A percentile compares a stretch with the other conserved stretches of the same genome.
phyloP scores from a whole-genome alignment of 2,113 vertebrate genomes.

The Cavia porcellus region DNA sequence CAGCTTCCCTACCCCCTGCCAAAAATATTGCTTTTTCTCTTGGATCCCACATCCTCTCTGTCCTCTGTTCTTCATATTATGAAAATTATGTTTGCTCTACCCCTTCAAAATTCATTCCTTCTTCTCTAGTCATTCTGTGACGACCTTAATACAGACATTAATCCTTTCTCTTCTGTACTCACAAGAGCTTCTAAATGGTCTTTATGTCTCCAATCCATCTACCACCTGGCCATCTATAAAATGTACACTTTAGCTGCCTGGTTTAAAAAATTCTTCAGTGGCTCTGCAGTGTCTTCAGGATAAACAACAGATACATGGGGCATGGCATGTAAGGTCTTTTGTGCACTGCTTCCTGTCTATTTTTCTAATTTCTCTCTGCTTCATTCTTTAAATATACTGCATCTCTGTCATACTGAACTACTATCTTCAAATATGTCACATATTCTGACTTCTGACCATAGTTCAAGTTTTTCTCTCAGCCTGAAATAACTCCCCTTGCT shows the following conservation, averaged over 20 bases:
- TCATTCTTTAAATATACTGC: constrained; percentile 62
- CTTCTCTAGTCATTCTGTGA: not conserved
- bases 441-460: not conserved
- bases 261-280: constrained; percentile 52
- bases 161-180: not conserved
- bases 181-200: not conserved
- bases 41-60: not conserved
- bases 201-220: constrained; percentile 31
- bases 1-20: not conserved
- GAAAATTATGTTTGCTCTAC: not conserved
- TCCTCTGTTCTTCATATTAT: not conserved
- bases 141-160: not conserved
- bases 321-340: not conserved
- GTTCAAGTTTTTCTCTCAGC: constrained; percentile 3
- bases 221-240: constrained; percentile 34
- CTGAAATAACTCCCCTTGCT: constrained; percentile 18
- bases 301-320: not conserved
- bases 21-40: not conserved
- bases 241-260: not conserved
- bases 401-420: constrained; percentile 36
- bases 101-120: not conserved
- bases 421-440: constrained; percentile 25
- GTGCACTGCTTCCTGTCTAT: not conserved
- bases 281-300: constrained; percentile 6
- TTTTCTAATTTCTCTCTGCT: constrained; percentile 19